Evolutionary conservation across 2,797 vertebrate genomes (phyloP), one percentile per base, ranked within the genome.

Genomic region (Myripristis jacobus): DNA sequence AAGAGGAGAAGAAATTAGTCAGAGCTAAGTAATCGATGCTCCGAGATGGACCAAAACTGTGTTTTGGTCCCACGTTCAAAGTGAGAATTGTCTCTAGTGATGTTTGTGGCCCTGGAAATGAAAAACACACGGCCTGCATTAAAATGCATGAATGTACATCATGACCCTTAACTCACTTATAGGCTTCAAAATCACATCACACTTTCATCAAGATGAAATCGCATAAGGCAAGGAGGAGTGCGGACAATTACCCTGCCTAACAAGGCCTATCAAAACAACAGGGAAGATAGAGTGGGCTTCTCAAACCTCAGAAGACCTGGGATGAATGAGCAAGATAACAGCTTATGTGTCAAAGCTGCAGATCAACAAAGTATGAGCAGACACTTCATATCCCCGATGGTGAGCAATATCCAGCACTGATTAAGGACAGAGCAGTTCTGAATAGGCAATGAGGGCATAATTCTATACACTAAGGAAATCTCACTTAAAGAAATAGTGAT

Each of bases 341-440:
- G 3, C 24, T 50, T 21, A n/a, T 60, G 29, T 63, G 34, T 31
- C 25, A 36, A 51, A 25, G 16, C 6, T 46, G 19, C 29, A 53
- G 8, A 18, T 51, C 25, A 54, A 43, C 41, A 53, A 66, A 61
- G 29, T 22, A 48, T 18, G 19, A 6, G 21, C 19, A 51, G 57
- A 50, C 34, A 21, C 11, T 16, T 48, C 24, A 51, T 41, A 41
- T 15, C n/a, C 24, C 24, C 38, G 41, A 12, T 27, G 50, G 8
- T 25, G 18, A n/a, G 53, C n/a, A 71, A 60, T 63, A 56, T 53
- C 38, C 57, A 69, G 62, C 51, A 50, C 21, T 41, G 57, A 77
- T 70, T 53, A 67, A 66, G 38, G 13, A 19, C 24, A 43, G 29
- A 27, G 25, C 50, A 7, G 3, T 36, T 52, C 29, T 55, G 29